Evolutionary conservation across 2,888 invertebrate species (phyloP).

Genomic region (Agonopterix alstromeriana): DNA sequence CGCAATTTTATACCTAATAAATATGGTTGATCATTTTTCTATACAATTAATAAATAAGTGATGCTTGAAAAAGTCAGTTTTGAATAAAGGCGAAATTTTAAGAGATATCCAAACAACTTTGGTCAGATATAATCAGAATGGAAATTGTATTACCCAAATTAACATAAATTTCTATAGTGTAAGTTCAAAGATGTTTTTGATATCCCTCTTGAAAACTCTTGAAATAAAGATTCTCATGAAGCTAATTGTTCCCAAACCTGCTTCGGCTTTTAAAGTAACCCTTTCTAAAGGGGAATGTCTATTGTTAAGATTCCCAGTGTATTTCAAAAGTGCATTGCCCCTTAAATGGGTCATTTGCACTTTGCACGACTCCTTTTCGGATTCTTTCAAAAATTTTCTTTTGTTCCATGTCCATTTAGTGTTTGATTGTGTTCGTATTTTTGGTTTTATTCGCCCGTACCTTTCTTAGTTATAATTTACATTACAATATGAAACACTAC

Average conservation of each 20-base stretch:
- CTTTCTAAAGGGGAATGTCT: constrained; percentile 23
- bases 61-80: too few species aligned
- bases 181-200: constrained; percentile 3
- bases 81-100: too few species aligned
- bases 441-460: background rate
- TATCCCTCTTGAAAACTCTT: constrained; percentile 12
- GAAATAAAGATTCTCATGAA: constrained; percentile 11
- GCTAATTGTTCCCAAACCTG: constrained; percentile 21
- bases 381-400: background rate
- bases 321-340: constrained; percentile 37
- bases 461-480: background rate
- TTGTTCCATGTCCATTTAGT: background rate
- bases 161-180: too few species aligned
- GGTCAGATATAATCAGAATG: too few species aligned
- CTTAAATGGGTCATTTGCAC: constrained; percentile 34
- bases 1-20: too few species aligned
- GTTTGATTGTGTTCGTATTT: background rate
- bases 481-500: too few species aligned
- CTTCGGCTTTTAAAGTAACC: constrained; percentile 24
- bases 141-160: too few species aligned
- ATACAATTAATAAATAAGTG: too few species aligned
- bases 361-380: constrained; percentile 3
- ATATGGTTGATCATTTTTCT: too few species aligned
- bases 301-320: constrained; percentile 27
- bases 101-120: too few species aligned